Evolutionary conservation across 2,888 invertebrate genomes (phyloP).

Genomic region (Heliconius erato): DNA sequence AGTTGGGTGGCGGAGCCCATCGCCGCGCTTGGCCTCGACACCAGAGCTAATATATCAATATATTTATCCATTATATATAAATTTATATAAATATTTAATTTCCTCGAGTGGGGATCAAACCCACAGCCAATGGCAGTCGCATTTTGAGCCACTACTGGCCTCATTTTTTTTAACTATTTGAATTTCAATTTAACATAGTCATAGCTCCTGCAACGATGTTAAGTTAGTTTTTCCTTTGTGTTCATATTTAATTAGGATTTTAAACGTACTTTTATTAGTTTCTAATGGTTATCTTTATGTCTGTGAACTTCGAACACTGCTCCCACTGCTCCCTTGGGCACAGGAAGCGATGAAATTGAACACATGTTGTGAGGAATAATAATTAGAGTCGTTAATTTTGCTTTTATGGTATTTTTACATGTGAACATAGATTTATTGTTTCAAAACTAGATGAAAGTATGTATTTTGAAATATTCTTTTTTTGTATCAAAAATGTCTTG

Average conservation of each 20-base stretch:
- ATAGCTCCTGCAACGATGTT: neutral
- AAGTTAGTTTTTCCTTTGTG: neutral
- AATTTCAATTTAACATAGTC: neutral
- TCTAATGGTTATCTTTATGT: conserved; percentile 54
- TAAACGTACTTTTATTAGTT: conserved; percentile 54
- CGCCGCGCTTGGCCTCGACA: too few species aligned
- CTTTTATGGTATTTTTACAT: conserved; percentile 57
- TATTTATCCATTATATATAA: too few species aligned
- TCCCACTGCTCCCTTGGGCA: conserved; percentile 53
- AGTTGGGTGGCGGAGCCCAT: too few species aligned
- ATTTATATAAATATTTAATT: too few species aligned
- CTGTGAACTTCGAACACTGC: neutral
- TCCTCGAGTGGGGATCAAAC: too few species aligned
- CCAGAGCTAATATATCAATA: too few species aligned
- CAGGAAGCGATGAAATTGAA: conserved; percentile 56
- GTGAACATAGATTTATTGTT: conserved; percentile 36
- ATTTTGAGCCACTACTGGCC: too few species aligned
- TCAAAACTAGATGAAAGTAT: neutral
- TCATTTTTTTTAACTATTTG: too few species aligned
- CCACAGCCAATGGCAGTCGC: too few species aligned
- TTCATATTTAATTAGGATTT: neutral
- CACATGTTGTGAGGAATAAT: conserved; percentile 57
- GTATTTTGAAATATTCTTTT: neutral
- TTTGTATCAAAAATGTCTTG: neutral
- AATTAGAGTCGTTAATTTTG: conserved; percentile 55